Evolutionary conservation across 2,888 invertebrate genomes (phyloP).

Genomic region (Drosophila borborema): DNA sequence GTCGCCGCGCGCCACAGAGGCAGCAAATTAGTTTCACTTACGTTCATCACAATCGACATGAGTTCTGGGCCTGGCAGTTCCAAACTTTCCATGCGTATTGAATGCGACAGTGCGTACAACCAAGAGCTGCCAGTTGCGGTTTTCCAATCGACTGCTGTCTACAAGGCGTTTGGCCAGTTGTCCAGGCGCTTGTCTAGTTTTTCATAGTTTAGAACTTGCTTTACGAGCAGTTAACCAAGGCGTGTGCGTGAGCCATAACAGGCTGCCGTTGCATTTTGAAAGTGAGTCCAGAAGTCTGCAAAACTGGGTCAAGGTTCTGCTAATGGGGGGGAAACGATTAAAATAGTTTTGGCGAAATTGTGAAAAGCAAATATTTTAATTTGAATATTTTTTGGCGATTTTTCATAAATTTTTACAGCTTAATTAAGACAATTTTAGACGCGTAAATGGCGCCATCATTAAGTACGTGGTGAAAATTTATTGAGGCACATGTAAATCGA

Average conservation of each 20-base stretch:
- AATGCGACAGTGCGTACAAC: conserved; percentile 58
- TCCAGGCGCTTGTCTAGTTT: conserved; percentile 27
- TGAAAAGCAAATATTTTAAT: conserved; percentile 17
- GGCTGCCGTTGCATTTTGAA: conserved; percentile 47
- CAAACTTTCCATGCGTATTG: conserved; percentile 66
- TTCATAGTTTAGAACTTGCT: conserved; percentile 60
- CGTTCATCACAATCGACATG: conserved; percentile 6
- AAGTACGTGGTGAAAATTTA: conserved; percentile 75
- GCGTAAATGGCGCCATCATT: conserved; percentile 64
- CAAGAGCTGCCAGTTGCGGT: conserved; percentile 51
- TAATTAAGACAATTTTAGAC: conserved; percentile 50
- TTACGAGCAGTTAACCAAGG: conserved; percentile 18
- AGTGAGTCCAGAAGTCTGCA: conserved; percentile 59
- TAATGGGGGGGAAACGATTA: conserved; percentile 35
- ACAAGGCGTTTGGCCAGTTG: conserved; percentile 34
- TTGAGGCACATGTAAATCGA: conserved; percentile 50
- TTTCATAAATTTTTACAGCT: conserved; percentile 24
- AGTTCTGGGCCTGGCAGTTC: conserved; percentile 23
- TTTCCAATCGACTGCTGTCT: conserved; percentile 71
- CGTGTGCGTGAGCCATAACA: conserved; percentile 25
- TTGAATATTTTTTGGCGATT: background rate
- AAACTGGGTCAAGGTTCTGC: conserved; percentile 67
- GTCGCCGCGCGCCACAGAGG: conserved; percentile 37
- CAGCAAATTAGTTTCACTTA: conserved; percentile 46
- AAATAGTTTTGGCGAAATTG: conserved; percentile 54